Base-by-base conservation (phyloP, 2,113 vertebrate genomes). In the Muntiacus reevesi region DNA sequence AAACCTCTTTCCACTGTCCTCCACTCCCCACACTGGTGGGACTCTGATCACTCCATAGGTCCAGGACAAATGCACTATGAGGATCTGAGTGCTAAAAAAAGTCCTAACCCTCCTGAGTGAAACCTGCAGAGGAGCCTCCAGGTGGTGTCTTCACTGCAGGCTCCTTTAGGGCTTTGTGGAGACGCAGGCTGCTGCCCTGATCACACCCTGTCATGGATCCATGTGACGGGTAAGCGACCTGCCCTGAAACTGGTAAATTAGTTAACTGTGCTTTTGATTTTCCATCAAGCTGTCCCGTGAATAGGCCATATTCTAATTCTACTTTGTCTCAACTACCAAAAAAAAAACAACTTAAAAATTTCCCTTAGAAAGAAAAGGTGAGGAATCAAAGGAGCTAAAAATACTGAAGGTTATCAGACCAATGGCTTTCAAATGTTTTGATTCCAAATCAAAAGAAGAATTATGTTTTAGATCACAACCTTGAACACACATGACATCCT, bases 381-480 rank as follows among this genome's bases (percentile, higher is more conserved):
- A 50, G 33, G 15, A 91, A 90, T 54, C n/a, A 81, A 23, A 94
- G 19, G 8, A 89, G 27, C 59, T 82, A 27, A 36, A 89, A 79
- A 52, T 54, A 21, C 11, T 23, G 1, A 89, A 89, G 54, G 71
- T 79, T 83, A 82, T 36, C 45, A 84, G 76, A 76, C 11, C n/a
- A n/a, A 94, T 4, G n/a, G 33, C 83, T 82, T 79, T 94, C 84
- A 43, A 54, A 74, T 27, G 36, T 95, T 62, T 81, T 21, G 33
- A 91, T 40, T 86, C 11, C 43, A 67, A 87, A 52, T 92, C 86
- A 59, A 40, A 89, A 64, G n/a, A 91, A 45, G n/a, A 87, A 87
- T 43, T 57, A 52, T 19, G 52, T 60, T 94, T 94, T 76, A 40
- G 27, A 89, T 45, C 36, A 90, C 95, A 94, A 33, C 19, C 30